A percentile compares a stretch with the other conserved stretches of the same genome.
These are phyloP conservation scores for Calosoma granatense DNA, from an alignment of 1,140 invertebrate species.

Conservation along the genomic window DNA sequence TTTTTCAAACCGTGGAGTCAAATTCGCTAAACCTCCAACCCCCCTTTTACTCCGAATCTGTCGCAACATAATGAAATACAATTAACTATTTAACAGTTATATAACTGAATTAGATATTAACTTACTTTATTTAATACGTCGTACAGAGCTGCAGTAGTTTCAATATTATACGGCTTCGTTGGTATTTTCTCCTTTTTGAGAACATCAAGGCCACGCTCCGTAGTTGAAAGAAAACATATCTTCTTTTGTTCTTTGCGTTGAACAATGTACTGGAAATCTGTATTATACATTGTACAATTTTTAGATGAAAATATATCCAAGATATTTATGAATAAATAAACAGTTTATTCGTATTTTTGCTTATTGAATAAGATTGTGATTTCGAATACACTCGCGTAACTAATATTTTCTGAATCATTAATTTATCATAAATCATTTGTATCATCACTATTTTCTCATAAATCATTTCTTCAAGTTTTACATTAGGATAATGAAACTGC, in stretches of 20 bases:
- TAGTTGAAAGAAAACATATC: background rate
- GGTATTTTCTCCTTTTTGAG: background rate
- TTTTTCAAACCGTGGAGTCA: background rate
- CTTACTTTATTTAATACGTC: background rate
- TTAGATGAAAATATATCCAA: too few relatives aligned
- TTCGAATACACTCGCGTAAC: too few relatives aligned
- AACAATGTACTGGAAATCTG: background rate
- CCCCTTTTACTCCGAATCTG: background rate
- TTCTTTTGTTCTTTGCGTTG: background rate
- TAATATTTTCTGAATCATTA: too few relatives aligned
- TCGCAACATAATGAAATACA: background rate
- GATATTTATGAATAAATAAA: too few relatives aligned
- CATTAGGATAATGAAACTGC: too few relatives aligned
- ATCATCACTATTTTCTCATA: too few relatives aligned
- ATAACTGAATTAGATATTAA: background rate
- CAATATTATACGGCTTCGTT: background rate
- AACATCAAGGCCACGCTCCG: background rate
- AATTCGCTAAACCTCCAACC: background rate
- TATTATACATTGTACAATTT: background rate
- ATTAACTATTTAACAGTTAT: background rate
- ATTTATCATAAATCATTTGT: too few relatives aligned
- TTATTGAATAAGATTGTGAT: too few relatives aligned
- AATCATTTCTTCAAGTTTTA: too few relatives aligned
- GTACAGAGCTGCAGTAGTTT: background rate
- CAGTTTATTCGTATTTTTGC: too few relatives aligned